Evolutionary conservation across 1,140 invertebrate genomes (phyloP).

Genomic region (Heliconius congener): DNA sequence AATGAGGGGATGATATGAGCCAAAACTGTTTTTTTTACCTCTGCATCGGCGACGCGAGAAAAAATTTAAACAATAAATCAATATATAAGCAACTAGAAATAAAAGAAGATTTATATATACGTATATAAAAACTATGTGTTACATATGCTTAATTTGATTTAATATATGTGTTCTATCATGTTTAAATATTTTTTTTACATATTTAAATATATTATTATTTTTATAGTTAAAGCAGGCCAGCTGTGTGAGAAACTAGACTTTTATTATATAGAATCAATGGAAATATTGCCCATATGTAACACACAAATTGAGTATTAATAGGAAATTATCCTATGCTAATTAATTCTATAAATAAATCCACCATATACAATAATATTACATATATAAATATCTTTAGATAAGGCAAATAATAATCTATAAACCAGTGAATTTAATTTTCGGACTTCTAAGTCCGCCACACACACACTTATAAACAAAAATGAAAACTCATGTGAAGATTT

Average conservation of each 20-base stretch:
- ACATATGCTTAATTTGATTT: background rate
- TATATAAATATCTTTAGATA: background rate
- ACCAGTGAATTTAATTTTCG: background rate
- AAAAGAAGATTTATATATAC: constrained; percentile 24
- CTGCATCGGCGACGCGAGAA: constrained; percentile 70
- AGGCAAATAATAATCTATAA: constrained; percentile 3
- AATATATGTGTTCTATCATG: too few relatives aligned
- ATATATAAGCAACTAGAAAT: constrained; percentile 44
- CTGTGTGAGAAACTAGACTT: too few relatives aligned
- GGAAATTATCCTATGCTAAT: background rate
- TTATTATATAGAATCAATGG: background rate
- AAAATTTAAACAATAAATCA: constrained; percentile 52
- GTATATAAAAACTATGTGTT: background rate
- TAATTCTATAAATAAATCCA: background rate
- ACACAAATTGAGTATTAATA: background rate
- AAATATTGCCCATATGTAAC: background rate
- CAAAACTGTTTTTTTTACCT: constrained; percentile 66
- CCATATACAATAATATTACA: background rate
- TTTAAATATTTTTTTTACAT: too few relatives aligned
- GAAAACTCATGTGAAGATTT: constrained; percentile 2
- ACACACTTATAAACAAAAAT: constrained; percentile 13
- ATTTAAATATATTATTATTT: too few relatives aligned
- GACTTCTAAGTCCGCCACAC: constrained; percentile 19
- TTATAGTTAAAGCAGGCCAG: too few relatives aligned
- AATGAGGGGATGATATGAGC: constrained; percentile 49